Conservation (phyloP, 2,888 invertebrate species). For the Oxytorus armatus region DNA sequence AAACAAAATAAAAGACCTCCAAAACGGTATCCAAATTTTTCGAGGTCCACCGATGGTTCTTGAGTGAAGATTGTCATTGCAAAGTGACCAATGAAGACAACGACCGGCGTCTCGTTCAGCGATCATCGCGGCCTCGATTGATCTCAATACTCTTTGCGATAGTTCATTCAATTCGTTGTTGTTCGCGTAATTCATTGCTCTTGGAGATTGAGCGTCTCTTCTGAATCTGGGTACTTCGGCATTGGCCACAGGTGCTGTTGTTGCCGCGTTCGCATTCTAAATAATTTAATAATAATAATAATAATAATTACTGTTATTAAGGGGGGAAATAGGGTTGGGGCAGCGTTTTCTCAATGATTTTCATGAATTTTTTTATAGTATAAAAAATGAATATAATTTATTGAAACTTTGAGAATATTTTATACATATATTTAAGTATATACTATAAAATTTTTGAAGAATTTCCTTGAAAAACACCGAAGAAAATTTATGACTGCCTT, state of each 20-base stretch:
- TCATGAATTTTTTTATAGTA: not conserved
- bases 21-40: conserved; percentile 90
- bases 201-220: conserved; percentile 68
- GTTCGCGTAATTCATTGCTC: conserved; percentile 78
- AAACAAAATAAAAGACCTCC: conserved; percentile 86
- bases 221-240: conserved; percentile 71
- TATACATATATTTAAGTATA: too few species aligned
- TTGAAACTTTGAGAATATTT: too few species aligned
- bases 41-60: conserved; percentile 86
- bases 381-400: too few species aligned
- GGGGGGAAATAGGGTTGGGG: too few species aligned
- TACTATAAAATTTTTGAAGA: too few species aligned
- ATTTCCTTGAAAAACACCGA: too few species aligned
- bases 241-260: conserved; percentile 66
- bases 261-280: conserved; percentile 71
- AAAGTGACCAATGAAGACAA: conserved; percentile 88
- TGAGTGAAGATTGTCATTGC: conserved; percentile 89
- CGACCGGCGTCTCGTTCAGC: conserved; percentile 85
- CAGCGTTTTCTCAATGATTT: not conserved
- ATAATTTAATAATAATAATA: not conserved
- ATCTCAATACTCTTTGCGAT: conserved; percentile 85
- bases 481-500: too few species aligned
- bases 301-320: too few species aligned
- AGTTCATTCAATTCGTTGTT: conserved; percentile 86
- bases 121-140: conserved; percentile 86